phyloP scores from a whole-genome alignment of 2,888 invertebrate genomes.

The Pristionchus japonicus region DNA sequence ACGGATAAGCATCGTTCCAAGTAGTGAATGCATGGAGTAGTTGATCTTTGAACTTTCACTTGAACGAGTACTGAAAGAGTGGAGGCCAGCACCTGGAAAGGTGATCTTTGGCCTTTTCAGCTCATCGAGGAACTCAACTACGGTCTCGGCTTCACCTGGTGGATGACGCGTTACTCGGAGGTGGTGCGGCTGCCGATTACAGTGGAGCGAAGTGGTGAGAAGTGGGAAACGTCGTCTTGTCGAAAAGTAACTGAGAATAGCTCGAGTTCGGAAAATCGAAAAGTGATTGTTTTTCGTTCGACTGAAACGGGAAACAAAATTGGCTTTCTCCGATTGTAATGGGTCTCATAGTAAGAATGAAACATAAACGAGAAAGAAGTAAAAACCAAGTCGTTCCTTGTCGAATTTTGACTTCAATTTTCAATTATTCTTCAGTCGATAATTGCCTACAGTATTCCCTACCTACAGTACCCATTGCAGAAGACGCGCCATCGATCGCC shows the following conservation, averaged over 20 bases:
- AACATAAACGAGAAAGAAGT: too few species aligned
- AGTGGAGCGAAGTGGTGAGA: constrained; percentile 27
- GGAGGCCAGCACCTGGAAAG: background rate
- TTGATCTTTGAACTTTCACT: too few species aligned
- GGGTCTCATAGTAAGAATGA: background rate
- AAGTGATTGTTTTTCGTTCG: background rate
- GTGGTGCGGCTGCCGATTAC: constrained; percentile 44
- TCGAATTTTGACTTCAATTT: background rate
- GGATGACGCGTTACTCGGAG: constrained; percentile 47
- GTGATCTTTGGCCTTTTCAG: background rate
- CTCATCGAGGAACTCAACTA: constrained; percentile 47
- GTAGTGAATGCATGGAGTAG: background rate
- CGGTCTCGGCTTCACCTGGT: constrained; percentile 44
- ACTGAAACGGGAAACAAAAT: too few species aligned
- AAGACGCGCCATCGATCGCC: constrained; percentile 35
- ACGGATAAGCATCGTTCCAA: too few species aligned
- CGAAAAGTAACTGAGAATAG: background rate
- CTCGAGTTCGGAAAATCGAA: too few species aligned
- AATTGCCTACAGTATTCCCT: background rate
- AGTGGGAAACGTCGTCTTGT: background rate
- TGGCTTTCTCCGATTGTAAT: too few species aligned
- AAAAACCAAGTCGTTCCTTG: too few species aligned
- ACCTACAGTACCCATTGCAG: background rate
- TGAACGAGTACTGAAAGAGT: background rate
- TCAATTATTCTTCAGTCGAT: background rate